A percentile compares a stretch with the other conserved stretches of the same genome.
Evolutionary conservation across 2,888 invertebrate species (phyloP).

Genomic region (Heliconius hortense): DNA sequence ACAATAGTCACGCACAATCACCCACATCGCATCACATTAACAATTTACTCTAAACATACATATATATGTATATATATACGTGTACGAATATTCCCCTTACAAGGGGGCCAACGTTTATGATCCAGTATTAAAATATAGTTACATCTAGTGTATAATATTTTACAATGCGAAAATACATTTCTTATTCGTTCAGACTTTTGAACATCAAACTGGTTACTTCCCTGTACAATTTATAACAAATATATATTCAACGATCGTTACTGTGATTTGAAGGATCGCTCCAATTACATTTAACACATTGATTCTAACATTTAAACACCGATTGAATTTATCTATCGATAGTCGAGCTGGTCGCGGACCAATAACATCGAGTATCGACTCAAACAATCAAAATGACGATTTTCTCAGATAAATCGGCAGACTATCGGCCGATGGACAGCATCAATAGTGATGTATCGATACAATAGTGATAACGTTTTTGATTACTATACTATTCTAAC

Average conservation of each 20-base stretch:
- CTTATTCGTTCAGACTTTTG: slow-evolving; percentile 78
- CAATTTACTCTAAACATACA: slow-evolving; percentile 61
- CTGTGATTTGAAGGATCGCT: slow-evolving; percentile 74
- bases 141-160: slow-evolving; percentile 76
- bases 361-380: background rate
- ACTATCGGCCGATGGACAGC: slow-evolving; percentile 15
- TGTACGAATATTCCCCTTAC: slow-evolving; percentile 67
- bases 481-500: slow-evolving; percentile 28
- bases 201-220: slow-evolving; percentile 75
- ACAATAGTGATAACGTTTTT: slow-evolving; percentile 22
- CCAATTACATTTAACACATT: slow-evolving; percentile 46
- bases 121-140: slow-evolving; percentile 78
- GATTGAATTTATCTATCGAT: slow-evolving; percentile 23
- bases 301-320: slow-evolving; percentile 16
- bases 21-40: slow-evolving; percentile 56
- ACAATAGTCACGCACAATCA: slow-evolving; percentile 18
- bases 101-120: slow-evolving; percentile 66
- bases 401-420: slow-evolving; percentile 12
- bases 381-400: slow-evolving; percentile 14
- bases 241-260: slow-evolving; percentile 75
- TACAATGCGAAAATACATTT: slow-evolving; percentile 81
- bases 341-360: background rate
- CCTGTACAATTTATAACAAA: slow-evolving; percentile 80
- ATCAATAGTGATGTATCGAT: slow-evolving; percentile 14
- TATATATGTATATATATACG: slow-evolving; percentile 36